Conservation (phyloP, 2,113 vertebrate genomes). For the Piaya cayana region DNA sequence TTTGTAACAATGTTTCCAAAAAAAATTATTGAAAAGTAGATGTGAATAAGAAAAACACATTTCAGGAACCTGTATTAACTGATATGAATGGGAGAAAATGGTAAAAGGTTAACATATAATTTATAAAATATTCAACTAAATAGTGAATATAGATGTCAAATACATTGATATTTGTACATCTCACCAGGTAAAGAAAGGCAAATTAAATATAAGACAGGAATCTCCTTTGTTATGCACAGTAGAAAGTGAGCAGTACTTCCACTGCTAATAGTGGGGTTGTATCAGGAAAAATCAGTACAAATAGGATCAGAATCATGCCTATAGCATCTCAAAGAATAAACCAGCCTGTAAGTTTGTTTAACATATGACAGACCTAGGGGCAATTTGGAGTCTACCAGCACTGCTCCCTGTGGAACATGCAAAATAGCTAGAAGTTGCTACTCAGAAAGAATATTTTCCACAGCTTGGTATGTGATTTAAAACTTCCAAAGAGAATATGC, state of each 20-base stretch:
- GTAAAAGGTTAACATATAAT: neutral
- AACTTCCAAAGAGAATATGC: neutral
- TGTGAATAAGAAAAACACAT: neutral
- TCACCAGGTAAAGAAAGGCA: neutral
- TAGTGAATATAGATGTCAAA: neutral
- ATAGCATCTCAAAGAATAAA: neutral
- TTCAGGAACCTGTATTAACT: neutral
- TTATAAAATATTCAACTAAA: neutral
- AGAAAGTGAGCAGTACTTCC: neutral
- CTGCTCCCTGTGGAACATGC: neutral
- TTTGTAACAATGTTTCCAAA: neutral
- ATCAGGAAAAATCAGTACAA: neutral
- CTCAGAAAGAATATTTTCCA: neutral
- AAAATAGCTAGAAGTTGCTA: neutral
- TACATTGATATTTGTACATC: neutral
- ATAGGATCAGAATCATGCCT: neutral
- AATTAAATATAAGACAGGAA: neutral
- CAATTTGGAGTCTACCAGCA: neutral
- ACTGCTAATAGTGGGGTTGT: neutral
- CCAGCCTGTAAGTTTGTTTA: neutral
- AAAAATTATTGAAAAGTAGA: neutral
- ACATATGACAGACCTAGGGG: neutral
- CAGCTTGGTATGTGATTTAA: neutral
- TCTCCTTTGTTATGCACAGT: neutral
- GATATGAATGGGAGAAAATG: neutral